These are phyloP conservation scores for Adelges cooleyi DNA, from an alignment of 1,140 invertebrate genomes.

Conservation along the genomic window DNA sequence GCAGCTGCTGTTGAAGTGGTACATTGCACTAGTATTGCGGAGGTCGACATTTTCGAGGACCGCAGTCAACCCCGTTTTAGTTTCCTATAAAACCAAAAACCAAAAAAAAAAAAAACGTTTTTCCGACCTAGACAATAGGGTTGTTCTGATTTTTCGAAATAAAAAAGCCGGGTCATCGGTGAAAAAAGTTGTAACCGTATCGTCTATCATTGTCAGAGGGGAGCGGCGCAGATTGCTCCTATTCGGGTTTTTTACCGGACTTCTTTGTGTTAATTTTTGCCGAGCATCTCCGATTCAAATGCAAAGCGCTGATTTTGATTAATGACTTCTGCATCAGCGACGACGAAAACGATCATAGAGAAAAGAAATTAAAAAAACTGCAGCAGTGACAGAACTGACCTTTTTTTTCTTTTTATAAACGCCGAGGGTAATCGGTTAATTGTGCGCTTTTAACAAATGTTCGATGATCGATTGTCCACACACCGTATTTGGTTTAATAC, in stretches of 20 bases:
- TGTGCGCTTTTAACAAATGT: background rate
- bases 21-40: too few species aligned
- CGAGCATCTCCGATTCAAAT: conserved; percentile 8
- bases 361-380: too few species aligned
- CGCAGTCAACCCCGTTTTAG: too few species aligned
- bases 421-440: conserved; percentile 6
- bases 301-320: conserved; percentile 24
- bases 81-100: too few species aligned
- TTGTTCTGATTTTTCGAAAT: too few species aligned
- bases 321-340: conserved; percentile 22
- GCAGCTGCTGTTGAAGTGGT: too few species aligned
- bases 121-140: too few species aligned
- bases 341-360: conserved; percentile 1
- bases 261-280: conserved; percentile 26
- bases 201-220: conserved; percentile 18
- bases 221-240: background rate
- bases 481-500: conserved; percentile 20
- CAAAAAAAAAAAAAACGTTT: too few species aligned
- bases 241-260: background rate
- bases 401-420: conserved; percentile 14
- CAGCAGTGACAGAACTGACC: background rate
- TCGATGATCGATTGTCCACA: conserved; percentile 8
- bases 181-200: background rate
- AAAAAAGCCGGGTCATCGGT: too few species aligned
- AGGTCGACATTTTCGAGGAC: too few species aligned